Evolutionary conservation across 2,113 vertebrate species (phyloP).

Genomic region (Melanocharis versteri): DNA sequence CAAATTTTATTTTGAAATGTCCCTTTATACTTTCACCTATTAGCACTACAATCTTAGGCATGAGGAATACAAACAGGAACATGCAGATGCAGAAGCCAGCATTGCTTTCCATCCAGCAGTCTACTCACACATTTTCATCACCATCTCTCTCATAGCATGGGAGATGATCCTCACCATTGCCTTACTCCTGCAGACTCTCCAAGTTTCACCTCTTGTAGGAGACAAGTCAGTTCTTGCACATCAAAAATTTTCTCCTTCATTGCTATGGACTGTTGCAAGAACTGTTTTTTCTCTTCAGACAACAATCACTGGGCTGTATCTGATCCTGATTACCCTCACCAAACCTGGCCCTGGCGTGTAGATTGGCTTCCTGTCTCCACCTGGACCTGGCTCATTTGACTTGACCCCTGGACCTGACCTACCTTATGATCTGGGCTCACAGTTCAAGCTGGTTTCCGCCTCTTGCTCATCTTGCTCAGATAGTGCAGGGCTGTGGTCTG

Average conservation of each 20-base stretch:
- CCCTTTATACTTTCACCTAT: not conserved
- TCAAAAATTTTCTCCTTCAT: not conserved
- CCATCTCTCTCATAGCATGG: not conserved
- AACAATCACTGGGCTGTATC: not conserved
- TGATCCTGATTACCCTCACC: not conserved
- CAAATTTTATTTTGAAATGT: not conserved
- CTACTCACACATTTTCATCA: not conserved
- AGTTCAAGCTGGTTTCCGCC: not conserved
- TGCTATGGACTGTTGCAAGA: not conserved
- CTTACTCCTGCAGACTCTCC: not conserved
- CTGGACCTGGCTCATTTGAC: not conserved
- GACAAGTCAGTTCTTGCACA: not conserved
- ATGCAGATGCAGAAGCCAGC: not conserved
- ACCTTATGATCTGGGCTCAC: not conserved
- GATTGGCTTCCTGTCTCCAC: not conserved
- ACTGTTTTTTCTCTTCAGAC: not conserved
- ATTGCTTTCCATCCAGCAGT: not conserved
- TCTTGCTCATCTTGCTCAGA: not conserved
- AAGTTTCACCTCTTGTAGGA: not conserved
- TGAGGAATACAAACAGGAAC: not conserved
- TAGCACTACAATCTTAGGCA: not conserved
- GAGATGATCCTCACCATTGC: not conserved
- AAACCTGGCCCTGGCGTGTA: not conserved
- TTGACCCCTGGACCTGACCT: not conserved
- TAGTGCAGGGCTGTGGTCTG: not conserved